A percentile compares a stretch with the other conserved stretches of the same genome.
Conservation (phyloP, 2,113 vertebrate genomes). For the Leptobrachium ailaonicum region DNA sequence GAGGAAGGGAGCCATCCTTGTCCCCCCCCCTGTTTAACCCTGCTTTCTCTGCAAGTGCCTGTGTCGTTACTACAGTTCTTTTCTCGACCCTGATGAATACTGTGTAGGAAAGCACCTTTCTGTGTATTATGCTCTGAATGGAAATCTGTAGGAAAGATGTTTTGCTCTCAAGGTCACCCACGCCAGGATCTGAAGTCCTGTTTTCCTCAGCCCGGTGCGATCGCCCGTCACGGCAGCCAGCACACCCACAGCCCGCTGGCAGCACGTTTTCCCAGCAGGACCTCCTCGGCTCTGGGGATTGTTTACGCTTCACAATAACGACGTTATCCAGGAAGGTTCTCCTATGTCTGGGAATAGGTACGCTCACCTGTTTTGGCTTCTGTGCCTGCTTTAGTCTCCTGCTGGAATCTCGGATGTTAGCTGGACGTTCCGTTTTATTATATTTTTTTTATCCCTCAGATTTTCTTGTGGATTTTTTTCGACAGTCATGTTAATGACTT, state of each 20-base stretch:
- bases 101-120: too few relatives aligned
- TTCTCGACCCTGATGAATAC: too few relatives aligned
- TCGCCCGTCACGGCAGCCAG: too few relatives aligned
- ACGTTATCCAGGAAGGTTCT: neutral
- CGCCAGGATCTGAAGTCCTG: neutral
- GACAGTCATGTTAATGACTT: too few relatives aligned
- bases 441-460: too few relatives aligned
- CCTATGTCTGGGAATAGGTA: constrained; percentile 45
- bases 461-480: too few relatives aligned
- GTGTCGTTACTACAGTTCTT: too few relatives aligned
- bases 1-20: constrained; percentile 19
- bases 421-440: too few relatives aligned
- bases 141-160: neutral
- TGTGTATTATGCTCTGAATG: too few relatives aligned
- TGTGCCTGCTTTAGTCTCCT: neutral
- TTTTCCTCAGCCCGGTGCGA: neutral
- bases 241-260: too few relatives aligned
- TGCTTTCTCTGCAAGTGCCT: too few relatives aligned
- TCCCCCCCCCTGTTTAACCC: neutral
- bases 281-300: neutral
- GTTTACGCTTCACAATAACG: neutral
- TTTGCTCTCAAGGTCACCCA: neutral
- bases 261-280: neutral
- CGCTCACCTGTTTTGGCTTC: neutral
- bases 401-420: too few relatives aligned